Base-by-base conservation (phyloP, 2,888 invertebrate genomes). In the Galeopsomyia nigrocyanea region DNA sequence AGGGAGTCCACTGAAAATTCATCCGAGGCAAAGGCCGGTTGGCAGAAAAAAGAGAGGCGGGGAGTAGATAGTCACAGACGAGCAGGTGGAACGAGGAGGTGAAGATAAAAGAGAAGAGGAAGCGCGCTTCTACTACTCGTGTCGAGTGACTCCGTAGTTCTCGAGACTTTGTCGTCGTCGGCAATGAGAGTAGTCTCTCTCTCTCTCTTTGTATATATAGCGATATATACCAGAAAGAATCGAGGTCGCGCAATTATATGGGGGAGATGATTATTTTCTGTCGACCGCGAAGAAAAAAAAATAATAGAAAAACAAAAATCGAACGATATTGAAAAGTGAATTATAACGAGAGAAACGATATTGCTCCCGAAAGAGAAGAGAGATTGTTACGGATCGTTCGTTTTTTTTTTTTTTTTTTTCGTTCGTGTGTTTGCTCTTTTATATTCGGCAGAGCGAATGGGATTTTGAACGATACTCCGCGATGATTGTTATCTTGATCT, bases 161-260 rank as follows among this genome's bases (percentile, higher is more conserved):
- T 80, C 78, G 80, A 79, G 80, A 82, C 83, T 84, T 82, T 82
- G 83, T 83, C 83, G 83, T 83, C 82, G 81, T 80, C 77, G 75
- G 77, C 75, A 80, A 81, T 79, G 80, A 76, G 80, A 80, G 80
- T 78, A 79, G 79, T 81, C 81, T 80, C 79, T 77, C 78, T 77
- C 74, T 76, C 76, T 73, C 77, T 76, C 26, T 64, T 46, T 22
- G 10, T 53, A 26, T 39, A 39, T 22, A 57, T 76, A 76, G 66
- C 76, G 73, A 76, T 73, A 63, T 73, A 63, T 26, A n/a, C 3
- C n/a, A 10, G 22, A 16, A 26, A 57, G 46, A 71, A 74, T 71
- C 22, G 74, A 65, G 74, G 74, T 74, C 71, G 71, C 58, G 62
- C 19, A 17, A 10, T 6, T 9, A 13, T 16, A 58, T 5, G 47